Conservation (phyloP, 2,888 invertebrate genomes). For the Drosophila percnosoma region DNA sequence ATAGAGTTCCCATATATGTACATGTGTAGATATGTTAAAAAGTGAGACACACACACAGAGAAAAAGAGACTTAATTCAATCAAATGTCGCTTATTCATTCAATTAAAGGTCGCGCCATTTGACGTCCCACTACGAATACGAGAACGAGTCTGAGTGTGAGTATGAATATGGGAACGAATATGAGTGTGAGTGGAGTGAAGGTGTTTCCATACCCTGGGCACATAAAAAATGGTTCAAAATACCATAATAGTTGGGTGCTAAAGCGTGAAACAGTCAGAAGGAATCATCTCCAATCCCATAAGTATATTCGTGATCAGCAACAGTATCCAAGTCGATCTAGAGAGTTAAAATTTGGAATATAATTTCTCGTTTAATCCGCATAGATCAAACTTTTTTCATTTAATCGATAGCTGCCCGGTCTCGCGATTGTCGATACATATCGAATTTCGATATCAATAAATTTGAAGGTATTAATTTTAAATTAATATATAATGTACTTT, state of each 20-base stretch:
- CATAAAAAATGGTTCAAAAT: not conserved
- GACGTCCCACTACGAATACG: slow-evolving; percentile 62
- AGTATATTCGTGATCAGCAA: not conserved
- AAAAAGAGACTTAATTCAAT: slow-evolving; percentile 73
- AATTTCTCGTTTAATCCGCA: not conserved
- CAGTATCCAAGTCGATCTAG: not conserved
- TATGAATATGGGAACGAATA: slow-evolving; percentile 6
- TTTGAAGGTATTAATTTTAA: not conserved
- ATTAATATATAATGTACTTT: not conserved
- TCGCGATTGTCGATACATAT: not conserved
- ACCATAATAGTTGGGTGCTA: not conserved
- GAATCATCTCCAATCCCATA: not conserved
- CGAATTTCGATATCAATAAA: not conserved
- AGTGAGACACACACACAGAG: slow-evolving; percentile 9
- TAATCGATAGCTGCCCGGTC: too few relatives aligned
- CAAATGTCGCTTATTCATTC: slow-evolving; percentile 83
- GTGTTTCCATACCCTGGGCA: not conserved
- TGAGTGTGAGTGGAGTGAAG: slow-evolving; percentile 1
- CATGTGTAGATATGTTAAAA: slow-evolving; percentile 20
- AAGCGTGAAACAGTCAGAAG: not conserved
- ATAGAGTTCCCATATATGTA: not conserved
- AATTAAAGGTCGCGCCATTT: slow-evolving; percentile 83
- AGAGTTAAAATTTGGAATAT: not conserved
- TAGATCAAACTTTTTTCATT: not conserved
- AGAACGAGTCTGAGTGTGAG: slow-evolving; percentile 37